Base-by-base conservation (phyloP, 1,140 invertebrate species). In the Zaprionus gabonicus region DNA sequence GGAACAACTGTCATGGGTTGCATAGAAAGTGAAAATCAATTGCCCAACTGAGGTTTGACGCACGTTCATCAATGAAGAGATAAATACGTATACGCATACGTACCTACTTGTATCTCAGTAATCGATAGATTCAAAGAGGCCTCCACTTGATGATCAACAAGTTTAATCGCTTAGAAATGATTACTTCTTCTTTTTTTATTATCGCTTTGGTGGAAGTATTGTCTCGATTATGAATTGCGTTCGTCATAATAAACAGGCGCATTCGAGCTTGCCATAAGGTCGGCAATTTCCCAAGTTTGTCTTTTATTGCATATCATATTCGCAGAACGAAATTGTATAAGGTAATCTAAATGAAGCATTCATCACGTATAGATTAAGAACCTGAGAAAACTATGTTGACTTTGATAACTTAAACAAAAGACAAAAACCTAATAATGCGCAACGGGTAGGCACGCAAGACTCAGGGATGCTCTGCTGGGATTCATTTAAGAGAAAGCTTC, bases 271-370 rank as follows among this genome's bases (percentile, higher is more conserved):
- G n/a, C 41, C 9, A 6, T 46, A 25, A 51, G 46, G 46, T 51
- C 46, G 46, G 49, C 27, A 38, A 20, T 65, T 34, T 55, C 49
- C 25, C 51, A 28, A 25, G 0, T 38, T 5, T 13, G 51, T 38
- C 38, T 25, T 66, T 66, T 57, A 56, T 44, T 4, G 25, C 7
- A 62, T 62, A 62, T 38, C 23, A 28, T 57, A 28, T 25, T 31
- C 31, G 20, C 38, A 17, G 62, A 17, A 17, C 7, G 15, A n/a
- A 44, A 44, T 23, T 49, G 46, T 57, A 56, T 56, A 15, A 28
- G 17, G 53, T 25, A 57, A 66, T 66, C 64, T 66, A 56, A 56
- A 66, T 66, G n/a, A 44, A 66, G 53, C 53, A 31, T 66, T 65
- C 62, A 25, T 51, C 46, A 51, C 46, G 46, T 65, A 55, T 65